phyloP scores from a whole-genome alignment of 2,888 invertebrate species.

The Temnothorax ravouxi region DNA sequence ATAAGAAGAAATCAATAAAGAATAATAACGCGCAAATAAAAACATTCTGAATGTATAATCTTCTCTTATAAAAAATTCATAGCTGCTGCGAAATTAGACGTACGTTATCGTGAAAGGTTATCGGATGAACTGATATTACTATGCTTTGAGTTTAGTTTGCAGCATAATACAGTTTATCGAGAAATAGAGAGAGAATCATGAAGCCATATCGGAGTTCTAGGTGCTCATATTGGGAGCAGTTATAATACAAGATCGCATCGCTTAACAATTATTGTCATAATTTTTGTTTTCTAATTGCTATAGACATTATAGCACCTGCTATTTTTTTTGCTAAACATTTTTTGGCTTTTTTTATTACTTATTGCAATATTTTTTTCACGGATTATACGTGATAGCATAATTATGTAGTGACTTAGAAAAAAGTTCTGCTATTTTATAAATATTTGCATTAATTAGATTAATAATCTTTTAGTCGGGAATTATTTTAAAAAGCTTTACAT shows the following conservation, averaged over 20 bases:
- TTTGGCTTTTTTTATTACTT: neutral
- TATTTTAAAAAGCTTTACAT: constrained; percentile 1
- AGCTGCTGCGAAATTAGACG: constrained; percentile 14
- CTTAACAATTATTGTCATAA: neutral
- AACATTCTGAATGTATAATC: neutral
- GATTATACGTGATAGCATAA: neutral
- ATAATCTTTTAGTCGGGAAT: neutral
- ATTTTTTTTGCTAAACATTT: neutral
- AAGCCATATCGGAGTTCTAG: neutral
- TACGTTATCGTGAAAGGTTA: constrained; percentile 22
- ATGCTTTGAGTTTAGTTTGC: constrained; percentile 4
- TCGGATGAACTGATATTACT: constrained; percentile 22
- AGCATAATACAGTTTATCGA: neutral
- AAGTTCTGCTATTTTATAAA: neutral
- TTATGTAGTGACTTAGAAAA: neutral
- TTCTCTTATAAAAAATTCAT: neutral
- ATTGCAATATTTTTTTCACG: neutral
- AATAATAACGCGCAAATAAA: neutral
- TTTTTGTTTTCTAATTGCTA: neutral
- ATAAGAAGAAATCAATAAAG: neutral
- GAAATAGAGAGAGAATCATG: constrained; percentile 3
- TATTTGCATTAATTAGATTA: constrained; percentile 3
- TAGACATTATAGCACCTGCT: neutral
- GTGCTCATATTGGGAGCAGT: neutral
- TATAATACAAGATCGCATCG: neutral